Base-by-base conservation (phyloP, 2,888 invertebrate genomes). In the Luffia ferchaultella region DNA sequence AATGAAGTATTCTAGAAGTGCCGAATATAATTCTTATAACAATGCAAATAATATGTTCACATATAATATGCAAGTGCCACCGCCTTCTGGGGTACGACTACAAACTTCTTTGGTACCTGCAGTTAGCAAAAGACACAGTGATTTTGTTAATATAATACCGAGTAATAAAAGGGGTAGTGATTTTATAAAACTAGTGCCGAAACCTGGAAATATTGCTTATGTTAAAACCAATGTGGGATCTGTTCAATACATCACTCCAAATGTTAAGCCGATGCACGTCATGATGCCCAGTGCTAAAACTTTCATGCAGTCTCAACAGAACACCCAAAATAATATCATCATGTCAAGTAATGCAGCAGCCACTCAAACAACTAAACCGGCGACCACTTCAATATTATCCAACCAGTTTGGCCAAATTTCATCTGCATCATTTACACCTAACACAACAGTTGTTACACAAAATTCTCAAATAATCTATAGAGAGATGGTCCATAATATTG, bases 391-490 rank as follows among this genome's bases (percentile, higher is more conserved):
- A 16, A 49, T 73, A 53, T 59, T 65, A n/a, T 47, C 51, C 41
- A 53, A 68, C 55, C 77, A 75, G 49, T 72, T 77, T 52, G 71
- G 70, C 55, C 72, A 72, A 53, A 61, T 78, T 52, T 58, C 69
- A 42, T 58, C 74, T 18, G 64, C 68, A 9, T 20, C 51, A 20
- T 74, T 76, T 45, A 74, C 76, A 19, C 76, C 77, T 9, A 69
- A 74, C 17, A 76, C 80, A 7, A 79, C 83, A 43, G 79, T 80
- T 20, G 77, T 83, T 41, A 77, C 77, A 41, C 79, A 82, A 56
- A 82, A 80, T 54, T 80, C 83, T 16, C 84, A 84, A 59, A 77
- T 83, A 51, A 74, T 83, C 55, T 84, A 83, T 59, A 70, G 79
- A 58, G 84, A 84, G 62, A 79, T 79, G 76, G 76, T 83, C 2